Evolutionary conservation across 2,888 invertebrate species (phyloP).

Genomic region (Actias luna): DNA sequence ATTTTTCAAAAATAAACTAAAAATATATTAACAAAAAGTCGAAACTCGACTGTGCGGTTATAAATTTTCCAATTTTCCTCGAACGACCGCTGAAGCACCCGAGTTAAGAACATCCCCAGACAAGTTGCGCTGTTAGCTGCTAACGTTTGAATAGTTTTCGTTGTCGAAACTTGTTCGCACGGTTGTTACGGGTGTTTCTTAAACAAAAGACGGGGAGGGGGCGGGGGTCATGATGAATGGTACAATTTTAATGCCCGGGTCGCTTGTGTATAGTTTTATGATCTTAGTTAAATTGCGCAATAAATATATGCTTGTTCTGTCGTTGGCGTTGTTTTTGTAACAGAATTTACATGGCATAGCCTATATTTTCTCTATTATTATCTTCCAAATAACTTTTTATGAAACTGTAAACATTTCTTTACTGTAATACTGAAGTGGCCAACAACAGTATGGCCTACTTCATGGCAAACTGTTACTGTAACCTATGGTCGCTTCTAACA

Average conservation of each 20-base stretch:
- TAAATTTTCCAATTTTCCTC: conserved; percentile 74
- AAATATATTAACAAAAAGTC: conserved; percentile 33
- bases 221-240: conserved; percentile 76
- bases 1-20: conserved; percentile 44
- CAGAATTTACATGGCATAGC: conserved; percentile 26
- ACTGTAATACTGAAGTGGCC: too few species aligned
- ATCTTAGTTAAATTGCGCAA: conserved; percentile 79
- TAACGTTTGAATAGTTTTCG: conserved; percentile 75
- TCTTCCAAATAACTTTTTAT: not conserved
- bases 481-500: too few species aligned
- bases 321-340: conserved; percentile 55
- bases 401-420: not conserved
- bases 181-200: conserved; percentile 73
- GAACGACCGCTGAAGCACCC: conserved; percentile 74
- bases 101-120: conserved; percentile 76
- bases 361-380: not conserved
- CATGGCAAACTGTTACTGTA: too few species aligned
- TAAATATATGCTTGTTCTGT: conserved; percentile 77
- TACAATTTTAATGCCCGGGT: conserved; percentile 75
- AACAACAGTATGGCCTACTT: too few species aligned
- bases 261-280: conserved; percentile 78
- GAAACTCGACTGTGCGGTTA: conserved; percentile 36
- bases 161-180: conserved; percentile 73
- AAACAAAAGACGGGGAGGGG: conserved; percentile 75
- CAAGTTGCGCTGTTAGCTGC: conserved; percentile 76